These are phyloP conservation scores for Oligia fasciuncula DNA, from an alignment of 2,888 invertebrate species.

Conservation along the genomic window DNA sequence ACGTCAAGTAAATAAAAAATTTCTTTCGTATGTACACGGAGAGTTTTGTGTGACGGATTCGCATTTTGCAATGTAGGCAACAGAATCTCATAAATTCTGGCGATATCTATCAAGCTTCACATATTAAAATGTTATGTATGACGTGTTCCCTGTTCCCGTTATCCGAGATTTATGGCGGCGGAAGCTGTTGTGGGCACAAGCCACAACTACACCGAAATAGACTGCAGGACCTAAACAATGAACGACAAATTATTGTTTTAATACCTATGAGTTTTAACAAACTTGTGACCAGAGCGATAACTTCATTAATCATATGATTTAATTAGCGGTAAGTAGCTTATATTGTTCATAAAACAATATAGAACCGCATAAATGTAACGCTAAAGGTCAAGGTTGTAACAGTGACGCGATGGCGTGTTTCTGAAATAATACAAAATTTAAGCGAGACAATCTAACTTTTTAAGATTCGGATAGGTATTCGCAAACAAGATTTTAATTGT, in stretches of 20 bases:
- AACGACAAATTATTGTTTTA: conserved; percentile 43
- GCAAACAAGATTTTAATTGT: conserved; percentile 61
- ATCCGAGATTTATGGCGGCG: conserved; percentile 64
- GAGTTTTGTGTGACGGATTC: conserved; percentile 20
- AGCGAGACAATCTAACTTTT: conserved; percentile 33
- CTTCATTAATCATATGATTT: conserved; percentile 56
- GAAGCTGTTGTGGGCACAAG: conserved; percentile 59
- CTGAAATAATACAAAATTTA: conserved; percentile 52
- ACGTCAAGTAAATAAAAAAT: conserved; percentile 22
- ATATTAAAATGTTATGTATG: conserved; percentile 66
- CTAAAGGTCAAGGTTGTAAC: conserved; percentile 62
- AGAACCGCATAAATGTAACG: conserved; percentile 39
- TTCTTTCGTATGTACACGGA: conserved; percentile 8
- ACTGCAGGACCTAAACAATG: conserved; percentile 47
- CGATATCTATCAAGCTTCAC: conserved; percentile 50
- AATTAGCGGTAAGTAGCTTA: conserved; percentile 65
- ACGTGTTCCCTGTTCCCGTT: conserved; percentile 63
- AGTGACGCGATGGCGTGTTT: conserved; percentile 31
- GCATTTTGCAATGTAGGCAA: conserved; percentile 26
- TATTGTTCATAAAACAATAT: conserved; percentile 52
- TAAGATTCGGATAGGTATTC: conserved; percentile 42
- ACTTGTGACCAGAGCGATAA: conserved; percentile 40
- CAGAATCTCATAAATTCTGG: conserved; percentile 45
- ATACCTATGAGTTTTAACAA: conserved; percentile 20
- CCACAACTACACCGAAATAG: conserved; percentile 57